Base-by-base conservation (phyloP, 37 sponge, comb jelly and placozoan genomes). In the Chondrilla cf. caribensis region DNA sequence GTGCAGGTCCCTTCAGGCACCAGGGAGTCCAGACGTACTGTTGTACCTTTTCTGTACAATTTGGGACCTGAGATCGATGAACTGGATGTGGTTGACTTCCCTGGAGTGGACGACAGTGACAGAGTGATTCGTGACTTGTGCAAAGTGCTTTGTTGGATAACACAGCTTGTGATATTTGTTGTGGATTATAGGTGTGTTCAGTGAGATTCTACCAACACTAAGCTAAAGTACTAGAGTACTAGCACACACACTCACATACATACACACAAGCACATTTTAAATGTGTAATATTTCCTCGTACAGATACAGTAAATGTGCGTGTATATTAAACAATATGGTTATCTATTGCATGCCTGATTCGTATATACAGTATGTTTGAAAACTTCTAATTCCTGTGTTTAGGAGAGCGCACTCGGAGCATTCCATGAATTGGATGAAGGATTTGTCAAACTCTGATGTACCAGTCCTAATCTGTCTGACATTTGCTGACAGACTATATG, bases 381-480 rank as follows among this genome's bases (percentile, higher is more conserved):
- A n/a, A n/a, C n/a, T n/a, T n/a, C n/a, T n/a, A n/a, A n/a, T n/a
- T n/a, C n/a, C 44, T 54, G 54, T 58, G 9, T 70, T 54, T 42
- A 90, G 91, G 68, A 79, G 66, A 65, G 80, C 81, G 7, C 77
- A 77, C 19, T 67, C 91, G 0, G 59, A 44, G 22, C 32, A 79
- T 26, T 71, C 87, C 22, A 87, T 70, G 60, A 37, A 76, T 8
- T 91, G 87, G 91, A 24, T 91, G 41, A 32, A 76, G 17, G 29
- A 54, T 9, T 41, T 91, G 5, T 8, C 21, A 40, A 18, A 64
- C n/a, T 70, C 58, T 0, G 87, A 84, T 1, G 24, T 84, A 9
- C 88, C 81, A 40, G 60, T 87, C 0, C 39, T 91, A 9, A 60
- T 91, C 0, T 91, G 91, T 55, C 60, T 91, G 18, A 87, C 91